Conservation (phyloP, 2,888 invertebrate species). For the Anaspis maculata region DNA sequence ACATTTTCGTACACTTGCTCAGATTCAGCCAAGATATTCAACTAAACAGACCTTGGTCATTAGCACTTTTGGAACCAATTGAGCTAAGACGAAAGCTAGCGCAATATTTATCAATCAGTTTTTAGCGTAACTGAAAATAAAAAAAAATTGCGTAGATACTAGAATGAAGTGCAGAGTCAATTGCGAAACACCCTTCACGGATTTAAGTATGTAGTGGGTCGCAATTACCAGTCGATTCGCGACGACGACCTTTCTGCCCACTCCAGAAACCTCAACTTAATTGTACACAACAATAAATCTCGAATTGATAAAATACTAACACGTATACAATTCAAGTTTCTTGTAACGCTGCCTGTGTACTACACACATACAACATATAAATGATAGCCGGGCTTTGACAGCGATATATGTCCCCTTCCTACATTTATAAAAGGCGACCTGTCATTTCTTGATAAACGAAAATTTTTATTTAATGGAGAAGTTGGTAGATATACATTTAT, state of each 20-base stretch:
- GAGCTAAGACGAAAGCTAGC: too few species aligned
- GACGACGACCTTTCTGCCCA: conserved; percentile 28
- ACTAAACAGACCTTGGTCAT: too few species aligned
- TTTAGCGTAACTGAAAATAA: too few species aligned
- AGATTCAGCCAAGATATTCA: too few species aligned
- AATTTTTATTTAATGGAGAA: conserved; percentile 2
- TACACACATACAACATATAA: conserved; percentile 26
- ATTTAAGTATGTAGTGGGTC: too few species aligned
- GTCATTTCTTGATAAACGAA: conserved; percentile 19
- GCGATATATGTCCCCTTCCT: conserved; percentile 30
- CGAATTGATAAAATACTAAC: conserved; percentile 30
- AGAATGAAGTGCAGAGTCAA: too few species aligned
- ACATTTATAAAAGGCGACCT: conserved; percentile 20
- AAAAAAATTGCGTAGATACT: too few species aligned
- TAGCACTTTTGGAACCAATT: too few species aligned
- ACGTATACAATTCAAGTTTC: conserved; percentile 31
- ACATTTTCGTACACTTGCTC: too few species aligned
- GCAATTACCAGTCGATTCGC: conserved; percentile 22
- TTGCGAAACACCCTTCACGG: too few species aligned
- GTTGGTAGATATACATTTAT: conserved; percentile 4
- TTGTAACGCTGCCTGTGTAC: conserved; percentile 27
- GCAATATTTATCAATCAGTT: too few species aligned
- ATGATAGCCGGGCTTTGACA: conserved; percentile 26
- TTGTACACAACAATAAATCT: conserved; percentile 30
- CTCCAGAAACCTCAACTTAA: conserved; percentile 24